Percentiles rank a stretch among this genome's conserved stretches.
phyloP scores from a whole-genome alignment of 2,888 invertebrate species.

The Pyrocoelia pectoralis region DNA sequence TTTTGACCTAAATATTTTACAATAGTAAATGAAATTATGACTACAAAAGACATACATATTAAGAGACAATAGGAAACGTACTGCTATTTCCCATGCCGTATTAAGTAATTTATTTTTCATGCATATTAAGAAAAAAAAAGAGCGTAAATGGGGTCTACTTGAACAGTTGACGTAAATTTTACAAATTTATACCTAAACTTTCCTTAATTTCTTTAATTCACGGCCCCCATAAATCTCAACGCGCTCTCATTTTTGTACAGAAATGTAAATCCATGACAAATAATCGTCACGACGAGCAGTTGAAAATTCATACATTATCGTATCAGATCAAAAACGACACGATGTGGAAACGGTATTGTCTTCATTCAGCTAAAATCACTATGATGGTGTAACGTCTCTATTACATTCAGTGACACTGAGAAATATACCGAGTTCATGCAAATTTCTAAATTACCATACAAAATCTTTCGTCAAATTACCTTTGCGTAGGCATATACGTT shows the following conservation, averaged over 20 bases:
- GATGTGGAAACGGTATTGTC: conserved; percentile 10
- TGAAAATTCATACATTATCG: conserved; percentile 5
- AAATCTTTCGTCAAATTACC: not conserved
- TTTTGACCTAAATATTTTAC: conserved; percentile 42
- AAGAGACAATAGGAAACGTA: conserved; percentile 44
- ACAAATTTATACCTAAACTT: too few species aligned
- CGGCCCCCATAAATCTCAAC: too few species aligned
- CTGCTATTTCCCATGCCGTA: conserved; percentile 45
- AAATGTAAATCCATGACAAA: conserved; percentile 2
- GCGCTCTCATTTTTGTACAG: too few species aligned
- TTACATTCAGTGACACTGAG: not conserved
- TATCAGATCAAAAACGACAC: conserved; percentile 7
- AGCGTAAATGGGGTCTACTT: conserved; percentile 18
- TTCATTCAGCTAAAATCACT: not conserved
- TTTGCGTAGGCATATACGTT: not conserved
- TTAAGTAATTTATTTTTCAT: conserved; percentile 47
- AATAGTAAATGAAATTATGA: conserved; percentile 41
- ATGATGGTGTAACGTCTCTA: conserved; percentile 3
- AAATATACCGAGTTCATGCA: conserved; percentile 4
- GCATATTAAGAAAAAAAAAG: conserved; percentile 30
- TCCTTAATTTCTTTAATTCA: too few species aligned
- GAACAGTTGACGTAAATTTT: conserved; percentile 4
- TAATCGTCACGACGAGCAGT: not conserved
- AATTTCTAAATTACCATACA: not conserved
- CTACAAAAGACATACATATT: conserved; percentile 32